Base-by-base conservation (phyloP, 2,888 invertebrate genomes). In the Sphaerophoria taeniata region DNA sequence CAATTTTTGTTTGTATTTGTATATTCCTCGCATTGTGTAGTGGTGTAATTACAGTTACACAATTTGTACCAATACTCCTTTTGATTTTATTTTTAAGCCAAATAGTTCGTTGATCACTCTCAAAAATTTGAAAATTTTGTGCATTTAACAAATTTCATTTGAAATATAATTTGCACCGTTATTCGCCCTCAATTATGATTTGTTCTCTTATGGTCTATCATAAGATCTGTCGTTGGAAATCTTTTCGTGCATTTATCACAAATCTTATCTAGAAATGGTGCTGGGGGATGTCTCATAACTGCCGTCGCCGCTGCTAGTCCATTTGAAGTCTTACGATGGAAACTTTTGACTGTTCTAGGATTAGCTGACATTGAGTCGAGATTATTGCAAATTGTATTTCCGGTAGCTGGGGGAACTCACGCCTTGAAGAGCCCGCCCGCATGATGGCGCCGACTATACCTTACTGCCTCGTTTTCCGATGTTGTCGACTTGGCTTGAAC, bases 181-280 rank as follows among this genome's bases (percentile, higher is more conserved):
- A 9, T 16, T 65, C 9, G 16, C 36, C 4, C 12, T 72, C 73
- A 69, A 56, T 95, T 95, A 88, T 96, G 95, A 89, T 96, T 96
- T 43, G 95, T 95, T 89, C 96, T 93, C 92, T 95, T 94, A 90
- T 96, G 96, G 89, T 96, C 95, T 81, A 96, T 93, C 95, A 96
- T 95, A 76, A 95, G 95, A 71, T 96, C 96, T 91, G 96, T 95
- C 71, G 96, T 96, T 77, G 96, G 95, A 92, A 96, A 96, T 87
- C 93, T 93, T 92, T 96, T 96, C 90, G 94, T 94, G 93, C 96
- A 96, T 82, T 94, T 93, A 89, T 94, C 91, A 92, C 96, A 96
- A 87, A 92, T 93, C 92, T 94, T 94, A 91, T 93, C 93, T 90
- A 93, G 93, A 89, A 92, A 55, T 55, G 12, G n/a, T 39, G 67